These are phyloP conservation scores for Euwallacea similis DNA, from an alignment of 1,140 invertebrate genomes.

Conservation along the genomic window DNA sequence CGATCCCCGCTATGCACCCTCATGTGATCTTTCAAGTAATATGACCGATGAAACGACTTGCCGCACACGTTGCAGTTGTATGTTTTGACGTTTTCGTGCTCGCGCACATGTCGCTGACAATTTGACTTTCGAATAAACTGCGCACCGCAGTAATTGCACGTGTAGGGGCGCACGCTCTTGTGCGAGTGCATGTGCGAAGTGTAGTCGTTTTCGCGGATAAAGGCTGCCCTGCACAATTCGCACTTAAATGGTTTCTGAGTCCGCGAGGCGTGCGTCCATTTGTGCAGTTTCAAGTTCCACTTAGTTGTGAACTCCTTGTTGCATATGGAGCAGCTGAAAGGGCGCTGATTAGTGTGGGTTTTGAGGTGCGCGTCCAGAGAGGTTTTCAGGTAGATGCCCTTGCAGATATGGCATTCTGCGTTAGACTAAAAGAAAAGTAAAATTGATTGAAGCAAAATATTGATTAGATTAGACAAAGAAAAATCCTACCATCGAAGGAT, in stretches of 20 bases:
- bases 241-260: slow-evolving; percentile 85
- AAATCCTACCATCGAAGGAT: slow-evolving; percentile 18
- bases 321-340: slow-evolving; percentile 79
- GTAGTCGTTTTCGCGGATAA: slow-evolving; percentile 77
- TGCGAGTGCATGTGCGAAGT: slow-evolving; percentile 83
- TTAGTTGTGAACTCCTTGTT: slow-evolving; percentile 84
- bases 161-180: slow-evolving; percentile 78
- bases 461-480: too few species aligned
- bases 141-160: slow-evolving; percentile 90
- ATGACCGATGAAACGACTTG: slow-evolving; percentile 83
- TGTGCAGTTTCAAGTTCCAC: slow-evolving; percentile 85
- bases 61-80: slow-evolving; percentile 86
- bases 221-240: slow-evolving; percentile 78
- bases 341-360: slow-evolving; percentile 73
- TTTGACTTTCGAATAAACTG: slow-evolving; percentile 93
- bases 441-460: too few species aligned
- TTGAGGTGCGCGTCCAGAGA: slow-evolving; percentile 80
- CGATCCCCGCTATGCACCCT: slow-evolving; percentile 81
- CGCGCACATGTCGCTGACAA: slow-evolving; percentile 84
- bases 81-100: slow-evolving; percentile 87
- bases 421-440: slow-evolving; percentile 14
- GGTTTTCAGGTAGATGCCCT: slow-evolving; percentile 74
- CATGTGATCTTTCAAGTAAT: slow-evolving; percentile 85
- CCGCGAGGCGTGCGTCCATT: slow-evolving; percentile 84
- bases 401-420: slow-evolving; percentile 76